Evolutionary conservation across 2,113 vertebrate genomes (phyloP), one percentile per base, ranked within the genome.

Genomic region (Vidua macroura): DNA sequence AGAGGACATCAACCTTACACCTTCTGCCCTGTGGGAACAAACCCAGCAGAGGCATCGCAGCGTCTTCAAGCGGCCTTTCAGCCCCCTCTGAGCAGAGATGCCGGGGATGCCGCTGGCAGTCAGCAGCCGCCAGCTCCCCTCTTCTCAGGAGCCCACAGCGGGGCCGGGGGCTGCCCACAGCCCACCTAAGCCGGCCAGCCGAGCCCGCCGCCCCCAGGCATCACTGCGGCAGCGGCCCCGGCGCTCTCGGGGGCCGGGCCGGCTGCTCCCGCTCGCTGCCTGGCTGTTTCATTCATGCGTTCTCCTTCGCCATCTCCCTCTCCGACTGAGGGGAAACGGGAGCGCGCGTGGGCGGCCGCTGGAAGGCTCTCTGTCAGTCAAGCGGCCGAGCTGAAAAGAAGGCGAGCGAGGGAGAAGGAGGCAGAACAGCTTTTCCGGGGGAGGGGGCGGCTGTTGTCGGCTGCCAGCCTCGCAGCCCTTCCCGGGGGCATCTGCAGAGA

Each of bases 331-430:
- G 94, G 96, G 87, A 94, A 92, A 75, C 82, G 75, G 55, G 94
- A 93, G 90, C 76, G 80, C 11, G 96, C 91, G 97, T 97, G 94
- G 97, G 97, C 95, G 96, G 97, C 94, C 94, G 93, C 95, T 95
- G 94, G 96, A 91, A 97, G 96, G 94, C 95, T 93, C 93, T 68
- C 95, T 97, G 96, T 97, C 97, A 97, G 92, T 97, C 96, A 97
- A 93, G 66, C 86, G 90, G 85, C 84, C 92, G 96, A 94, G 92
- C 95, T 92, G 92, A 75, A 92, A 92, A 96, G 95, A 66, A 76
- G 95, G 90, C 80, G 91, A 96, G 83, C 74, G 72, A 82, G 39
- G 60, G 74, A 74, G 84, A 92, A 79, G 48, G 75, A 86, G 93
- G 79, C 90, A 92, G 80, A 93, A 39, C 93, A 90, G 91, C 91